Evolutionary conservation across 2,888 invertebrate species (phyloP).

Genomic region (Pristionchus entomophagus): DNA sequence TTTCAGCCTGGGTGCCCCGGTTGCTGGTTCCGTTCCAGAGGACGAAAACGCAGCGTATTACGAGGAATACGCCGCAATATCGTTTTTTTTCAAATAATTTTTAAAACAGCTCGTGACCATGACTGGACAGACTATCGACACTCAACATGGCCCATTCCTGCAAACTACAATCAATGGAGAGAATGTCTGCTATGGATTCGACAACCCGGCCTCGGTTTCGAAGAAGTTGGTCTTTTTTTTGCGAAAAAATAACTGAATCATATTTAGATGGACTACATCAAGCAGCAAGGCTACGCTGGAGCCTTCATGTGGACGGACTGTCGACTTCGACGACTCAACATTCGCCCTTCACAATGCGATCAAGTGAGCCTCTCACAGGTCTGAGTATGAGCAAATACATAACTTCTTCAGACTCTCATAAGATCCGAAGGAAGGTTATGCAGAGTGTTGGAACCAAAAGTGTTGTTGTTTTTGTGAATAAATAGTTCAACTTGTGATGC

Average conservation of each 20-base stretch:
- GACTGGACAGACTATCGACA: not conserved
- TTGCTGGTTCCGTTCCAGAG: slow-evolving; percentile 78
- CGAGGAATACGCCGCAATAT: slow-evolving; percentile 78
- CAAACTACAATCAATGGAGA: slow-evolving; percentile 10
- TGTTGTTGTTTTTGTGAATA: too few species aligned
- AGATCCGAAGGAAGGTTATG: too few species aligned
- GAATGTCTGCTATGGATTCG: slow-evolving; percentile 31
- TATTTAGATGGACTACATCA: not conserved
- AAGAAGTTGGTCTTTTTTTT: too few species aligned
- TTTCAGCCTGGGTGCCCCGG: not conserved
- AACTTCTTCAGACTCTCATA: too few species aligned
- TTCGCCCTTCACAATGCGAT: not conserved
- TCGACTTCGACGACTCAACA: not conserved
- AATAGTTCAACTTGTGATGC: too few species aligned
- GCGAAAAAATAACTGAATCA: too few species aligned
- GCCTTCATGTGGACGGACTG: slow-evolving; percentile 33
- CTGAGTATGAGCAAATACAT: too few species aligned
- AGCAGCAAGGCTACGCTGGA: not conserved
- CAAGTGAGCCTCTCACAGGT: not conserved
- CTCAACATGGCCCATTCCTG: not conserved
- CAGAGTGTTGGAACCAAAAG: too few species aligned
- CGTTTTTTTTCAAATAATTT: not conserved
- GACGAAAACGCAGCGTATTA: slow-evolving; percentile 95
- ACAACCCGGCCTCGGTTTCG: not conserved
- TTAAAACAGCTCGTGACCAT: not conserved